Evolutionary conservation across 2,797 vertebrate genomes (phyloP), one percentile per base, ranked within the genome.

Genomic region (Triplophysa yarkandensis): DNA sequence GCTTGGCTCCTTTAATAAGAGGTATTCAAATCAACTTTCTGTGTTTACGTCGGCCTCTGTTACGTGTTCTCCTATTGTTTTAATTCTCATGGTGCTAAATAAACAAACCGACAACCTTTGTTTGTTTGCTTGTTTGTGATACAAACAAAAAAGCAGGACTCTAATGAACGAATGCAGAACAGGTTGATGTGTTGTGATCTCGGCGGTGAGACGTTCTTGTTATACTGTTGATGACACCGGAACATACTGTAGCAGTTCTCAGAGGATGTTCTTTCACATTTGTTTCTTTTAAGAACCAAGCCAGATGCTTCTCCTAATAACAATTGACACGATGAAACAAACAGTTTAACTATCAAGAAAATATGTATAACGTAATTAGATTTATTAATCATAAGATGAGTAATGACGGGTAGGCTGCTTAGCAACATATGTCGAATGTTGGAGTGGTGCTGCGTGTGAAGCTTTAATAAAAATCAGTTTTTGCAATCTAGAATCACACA

Each of bases 51-150:
- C n/a, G 19, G 34, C 55, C 17, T 43, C 66, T 21, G 6, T 39
- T 48, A 19, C 7, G 21, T 25, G 44, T 72, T 13, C 32, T 46
- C n/a, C 23, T 46, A 50, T 32, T 50, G 25, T 34, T 36, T 60
- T 36, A 4, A 61, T 36, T 71, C 14, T 48, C 28, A 36, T 48
- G 19, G 28, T 39, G 69, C 46, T 36, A 52, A 63, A 52, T 6
- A 65, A 44, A 73, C 2, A 73, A 21, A 16, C 46, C 52, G 39
- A 41, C 48, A 73, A 32, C 30, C 55, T 48, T 11, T 48, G n/a
- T 48, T 48, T 48, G 44, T 48, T 48, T 48, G n/a, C 44, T 48
- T 48, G 44, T 48, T 48, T 48, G n/a, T 48, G 44, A 48, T 6
- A 19, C 17, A 48, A 48, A 48, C 44, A 21, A 48, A 43, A 48